A percentile compares a stretch with the other conserved stretches of the same genome.
phyloP scores from a whole-genome alignment of 2,113 vertebrate genomes.

The Anhinga anhinga region DNA sequence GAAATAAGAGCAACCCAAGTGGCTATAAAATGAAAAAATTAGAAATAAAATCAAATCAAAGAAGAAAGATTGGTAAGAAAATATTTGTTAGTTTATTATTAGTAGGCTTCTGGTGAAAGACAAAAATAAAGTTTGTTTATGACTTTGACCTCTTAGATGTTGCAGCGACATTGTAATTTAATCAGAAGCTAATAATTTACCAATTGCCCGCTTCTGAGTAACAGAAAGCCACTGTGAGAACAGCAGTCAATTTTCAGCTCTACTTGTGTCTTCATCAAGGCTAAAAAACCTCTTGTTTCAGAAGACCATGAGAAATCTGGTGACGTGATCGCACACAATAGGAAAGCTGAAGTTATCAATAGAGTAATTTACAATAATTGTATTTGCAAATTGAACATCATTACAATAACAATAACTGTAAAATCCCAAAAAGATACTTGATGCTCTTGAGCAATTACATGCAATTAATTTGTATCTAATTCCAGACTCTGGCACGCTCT shows the following conservation, averaged over 20 bases:
- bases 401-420: slow-evolving; percentile 42
- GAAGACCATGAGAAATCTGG: background rate
- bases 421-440: slow-evolving; percentile 39
- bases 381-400: slow-evolving; percentile 48
- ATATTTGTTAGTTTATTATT: background rate
- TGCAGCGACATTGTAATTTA: slow-evolving; percentile 4
- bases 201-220: background rate
- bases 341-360: slow-evolving; percentile 38
- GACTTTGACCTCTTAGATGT: slow-evolving; percentile 22
- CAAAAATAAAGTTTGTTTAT: slow-evolving; percentile 17
- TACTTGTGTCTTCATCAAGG: background rate
- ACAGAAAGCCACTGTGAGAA: slow-evolving; percentile 6
- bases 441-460: slow-evolving; percentile 61
- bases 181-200: slow-evolving; percentile 44
- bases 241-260: background rate
- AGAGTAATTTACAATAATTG: slow-evolving; percentile 48
- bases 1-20: background rate
- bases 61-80: background rate
- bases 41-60: background rate
- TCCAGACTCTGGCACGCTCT: slow-evolving; percentile 46
- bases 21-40: background rate
- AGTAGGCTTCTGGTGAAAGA: background rate
- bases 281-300: background rate
- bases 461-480: slow-evolving; percentile 64
- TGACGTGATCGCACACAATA: background rate